Base-by-base conservation (phyloP, 1,140 invertebrate genomes). In the Conopomorpha cramerella region DNA sequence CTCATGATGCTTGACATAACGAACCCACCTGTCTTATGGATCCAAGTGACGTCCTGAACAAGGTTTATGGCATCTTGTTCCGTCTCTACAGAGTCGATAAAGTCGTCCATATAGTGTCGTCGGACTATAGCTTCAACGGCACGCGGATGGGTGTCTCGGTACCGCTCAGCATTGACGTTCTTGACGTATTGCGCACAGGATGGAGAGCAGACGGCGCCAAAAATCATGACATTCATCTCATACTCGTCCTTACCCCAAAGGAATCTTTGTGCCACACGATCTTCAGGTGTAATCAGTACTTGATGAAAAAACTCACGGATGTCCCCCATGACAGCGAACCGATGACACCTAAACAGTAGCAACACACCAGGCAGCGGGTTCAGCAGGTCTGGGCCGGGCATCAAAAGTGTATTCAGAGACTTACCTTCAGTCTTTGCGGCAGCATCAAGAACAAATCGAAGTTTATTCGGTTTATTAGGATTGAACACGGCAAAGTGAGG, bases 301-400 rank as follows among this genome's bases (percentile, higher is more conserved):
- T 45, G 46, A 3, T 55, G 39, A 28, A 59, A 65, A 53, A 60
- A 64, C 15, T 55, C 59, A n/a, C 35, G 26, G 1, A 62, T 60
- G 38, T 62, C 49, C 18, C 36, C 39, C n/a, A 27, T 41, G 11
- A 54, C 38, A 7, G 47, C 59, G 3, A 46, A 35, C n/a, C 6
- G 10, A 29, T 42, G 30, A 38, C 49, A 35, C 3, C 55, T 31
- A 36, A 61, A 61, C 6, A 44, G 29, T 19, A 61, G 36, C 8
- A 61, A 23, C 28, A 44, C 32, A 1, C 34, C 17, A 16, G 38
- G 34, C 26, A 45, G 31, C 11, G 30, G 41, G 6, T 14, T 42
- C 26, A 51, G 14, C 14, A 35, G 15, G 29, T 48, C 47, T 6
- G 47, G 53, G 6, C 53, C 47, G 26, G 35, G 39, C n/a, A 46